These are phyloP conservation scores for Mechanitis messenoides DNA, from an alignment of 2,888 invertebrate species.

Conservation along the genomic window DNA sequence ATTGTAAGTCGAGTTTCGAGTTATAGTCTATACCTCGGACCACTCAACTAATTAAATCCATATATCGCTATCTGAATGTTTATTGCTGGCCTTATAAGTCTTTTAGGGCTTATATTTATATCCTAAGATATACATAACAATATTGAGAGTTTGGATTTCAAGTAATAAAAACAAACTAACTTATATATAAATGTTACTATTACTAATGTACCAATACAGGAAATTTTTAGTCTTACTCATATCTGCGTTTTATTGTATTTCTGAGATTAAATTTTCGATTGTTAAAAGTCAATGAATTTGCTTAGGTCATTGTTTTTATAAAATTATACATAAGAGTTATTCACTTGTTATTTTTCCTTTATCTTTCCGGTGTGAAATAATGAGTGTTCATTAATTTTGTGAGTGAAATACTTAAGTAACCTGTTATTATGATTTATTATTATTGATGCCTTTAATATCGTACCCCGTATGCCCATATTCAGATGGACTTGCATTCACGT, in stretches of 20 bases:
- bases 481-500: slow-evolving; percentile 12
- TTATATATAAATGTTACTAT: too few relatives aligned
- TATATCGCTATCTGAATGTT: neutral
- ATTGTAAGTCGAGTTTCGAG: slow-evolving; percentile 34
- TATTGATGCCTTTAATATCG: slow-evolving; percentile 28
- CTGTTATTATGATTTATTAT: slow-evolving; percentile 31
- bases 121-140: neutral
- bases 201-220: too few relatives aligned
- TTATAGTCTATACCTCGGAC: too few relatives aligned
- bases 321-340: slow-evolving; percentile 23
- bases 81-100: neutral
- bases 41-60: slow-evolving; percentile 13
- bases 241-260: neutral
- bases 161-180: too few relatives aligned
- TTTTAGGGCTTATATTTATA: neutral
- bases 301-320: slow-evolving; percentile 20
- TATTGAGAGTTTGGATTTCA: too few relatives aligned
- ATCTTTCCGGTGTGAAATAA: slow-evolving; percentile 30
- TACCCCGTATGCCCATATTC: slow-evolving; percentile 21
- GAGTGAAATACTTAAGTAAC: slow-evolving; percentile 29
- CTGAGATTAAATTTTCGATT: neutral
- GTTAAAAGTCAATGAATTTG: slow-evolving; percentile 7
- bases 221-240: too few relatives aligned
- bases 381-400: slow-evolving; percentile 29
- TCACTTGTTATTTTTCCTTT: slow-evolving; percentile 26